A percentile compares a stretch with the other conserved stretches of the same genome.
Conservation (phyloP, 37 sponge, comb jelly and placozoan species). For the Halichondria panicea region DNA sequence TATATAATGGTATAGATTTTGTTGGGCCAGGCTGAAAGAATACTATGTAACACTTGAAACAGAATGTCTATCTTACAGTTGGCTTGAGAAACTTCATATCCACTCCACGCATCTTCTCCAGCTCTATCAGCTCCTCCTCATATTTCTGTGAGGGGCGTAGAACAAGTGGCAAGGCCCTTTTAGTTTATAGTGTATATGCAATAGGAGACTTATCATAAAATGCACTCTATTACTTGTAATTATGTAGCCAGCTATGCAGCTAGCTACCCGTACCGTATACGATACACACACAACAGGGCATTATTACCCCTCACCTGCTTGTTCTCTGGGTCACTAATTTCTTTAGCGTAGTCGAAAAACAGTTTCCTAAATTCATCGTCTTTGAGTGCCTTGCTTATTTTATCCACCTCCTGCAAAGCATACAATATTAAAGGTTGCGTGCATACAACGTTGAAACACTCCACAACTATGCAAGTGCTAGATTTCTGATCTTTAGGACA, state of each 20-base stretch:
- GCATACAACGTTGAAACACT: neutral
- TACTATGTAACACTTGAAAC: too few relatives aligned
- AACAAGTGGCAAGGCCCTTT: neutral
- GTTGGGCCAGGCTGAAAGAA: too few relatives aligned
- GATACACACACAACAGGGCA: too few relatives aligned
- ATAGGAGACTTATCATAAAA: too few relatives aligned
- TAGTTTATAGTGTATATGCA: neutral
- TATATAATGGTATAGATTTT: too few relatives aligned
- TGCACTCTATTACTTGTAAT: neutral
- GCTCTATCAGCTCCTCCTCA: conserved; percentile 81
- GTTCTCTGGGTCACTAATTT: conserved; percentile 87
- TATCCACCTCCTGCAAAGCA: conserved; percentile 64
- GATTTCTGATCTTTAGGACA: neutral
- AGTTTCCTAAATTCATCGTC: conserved; percentile 90
- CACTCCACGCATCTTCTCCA: conserved; percentile 85
- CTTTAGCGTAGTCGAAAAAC: conserved; percentile 84
- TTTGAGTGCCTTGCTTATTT: conserved; percentile 68
- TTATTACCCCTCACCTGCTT: conserved; percentile 34
- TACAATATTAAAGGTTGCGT: neutral
- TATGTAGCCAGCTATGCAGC: neutral
- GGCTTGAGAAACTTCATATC: conserved; percentile 88
- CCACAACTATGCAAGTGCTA: neutral
- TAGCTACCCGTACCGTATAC: too few relatives aligned
- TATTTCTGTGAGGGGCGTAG: conserved; percentile 44
- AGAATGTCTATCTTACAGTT: conserved; percentile 37